These are phyloP conservation scores for Galemys pyrenaicus DNA, from an alignment of 2,113 vertebrate genomes.

Conservation along the genomic window DNA sequence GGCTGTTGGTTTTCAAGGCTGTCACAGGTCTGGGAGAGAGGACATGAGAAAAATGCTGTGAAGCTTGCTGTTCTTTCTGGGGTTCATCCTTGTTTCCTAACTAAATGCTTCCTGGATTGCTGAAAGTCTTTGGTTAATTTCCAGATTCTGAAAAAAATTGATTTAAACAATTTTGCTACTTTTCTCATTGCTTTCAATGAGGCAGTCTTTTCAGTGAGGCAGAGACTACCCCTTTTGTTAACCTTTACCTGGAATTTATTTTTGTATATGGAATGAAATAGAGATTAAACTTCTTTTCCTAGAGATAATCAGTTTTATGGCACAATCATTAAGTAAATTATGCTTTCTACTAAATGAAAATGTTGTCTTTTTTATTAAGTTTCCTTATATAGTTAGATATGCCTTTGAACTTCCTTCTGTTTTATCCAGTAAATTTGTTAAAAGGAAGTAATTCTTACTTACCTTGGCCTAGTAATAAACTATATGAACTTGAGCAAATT, in stretches of 20 bases:
- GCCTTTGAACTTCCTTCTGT: constrained; percentile 9
- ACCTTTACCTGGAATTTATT: constrained; percentile 8
- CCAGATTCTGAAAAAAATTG: background rate
- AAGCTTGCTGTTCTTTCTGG: background rate
- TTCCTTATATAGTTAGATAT: background rate
- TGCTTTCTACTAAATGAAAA: constrained; percentile 13
- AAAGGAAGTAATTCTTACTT: background rate
- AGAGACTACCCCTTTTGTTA: background rate
- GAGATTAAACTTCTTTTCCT: background rate
- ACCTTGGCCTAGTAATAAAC: background rate
- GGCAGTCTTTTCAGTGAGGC: constrained; percentile 18
- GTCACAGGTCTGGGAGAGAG: background rate
- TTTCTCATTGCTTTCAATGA: constrained; percentile 17
- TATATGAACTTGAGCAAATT: constrained; percentile 11
- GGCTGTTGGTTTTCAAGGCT: background rate
- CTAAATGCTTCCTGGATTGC: constrained; percentile 11
- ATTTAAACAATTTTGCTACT: background rate
- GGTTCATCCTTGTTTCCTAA: background rate
- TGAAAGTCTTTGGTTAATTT: constrained; percentile 17
- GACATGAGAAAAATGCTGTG: background rate
- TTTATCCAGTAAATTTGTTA: constrained; percentile 1
- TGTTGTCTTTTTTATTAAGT: background rate
- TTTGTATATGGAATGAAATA: constrained; percentile 29
- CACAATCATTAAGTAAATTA: background rate
- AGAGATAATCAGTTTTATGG: background rate